Evolutionary conservation across 2,888 invertebrate genomes (phyloP), one percentile per base, ranked within the genome.

Genomic region (Latheticus oryzae): DNA sequence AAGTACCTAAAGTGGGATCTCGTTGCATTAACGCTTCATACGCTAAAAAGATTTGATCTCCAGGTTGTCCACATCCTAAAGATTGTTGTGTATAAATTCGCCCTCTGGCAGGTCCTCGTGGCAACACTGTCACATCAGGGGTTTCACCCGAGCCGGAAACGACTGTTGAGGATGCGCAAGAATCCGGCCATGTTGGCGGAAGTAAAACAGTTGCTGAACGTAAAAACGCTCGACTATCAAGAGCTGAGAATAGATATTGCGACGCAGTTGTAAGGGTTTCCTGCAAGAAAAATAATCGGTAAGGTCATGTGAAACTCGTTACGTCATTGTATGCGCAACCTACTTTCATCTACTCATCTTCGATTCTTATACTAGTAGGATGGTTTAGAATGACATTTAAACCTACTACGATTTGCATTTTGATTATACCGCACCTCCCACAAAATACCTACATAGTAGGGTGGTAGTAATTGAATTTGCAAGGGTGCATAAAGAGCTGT

Each of bases 81-180:
- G 83, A 82, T 70, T 86, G 86, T 67, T 85, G 83, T 1, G 86
- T 86, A 82, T 83, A 86, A n/a, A 83, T 79, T 5, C 76, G 79
- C 58, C 82, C 83, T 32, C 84, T 75, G 2, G 81, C 80, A 61
- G 84, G 82, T 15, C 81, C 80, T 5, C 75, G 72, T 2, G 81
- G 81, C 13, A 84, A 76, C 16, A 81, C 71, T 3, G 79, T 80
- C 35, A 87, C 76, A 67, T 87, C 85, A 5, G 84, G 79, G 17
- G 76, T 68, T 64, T 83, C 83, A n/a, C 83, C 82, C 56, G 79
- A 78, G 16, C 81, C 80, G 48, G 80, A 76, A 28, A 77, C 68
- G 9, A 80, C 76, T 23, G 72, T 62, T 30, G 73, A 66, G 21
- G 78, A 76, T 9, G 80, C 76, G 68, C 83, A 83, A 9, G 78